Base-by-base conservation (phyloP, 2,113 vertebrate species). In the Pao palembangensis region DNA sequence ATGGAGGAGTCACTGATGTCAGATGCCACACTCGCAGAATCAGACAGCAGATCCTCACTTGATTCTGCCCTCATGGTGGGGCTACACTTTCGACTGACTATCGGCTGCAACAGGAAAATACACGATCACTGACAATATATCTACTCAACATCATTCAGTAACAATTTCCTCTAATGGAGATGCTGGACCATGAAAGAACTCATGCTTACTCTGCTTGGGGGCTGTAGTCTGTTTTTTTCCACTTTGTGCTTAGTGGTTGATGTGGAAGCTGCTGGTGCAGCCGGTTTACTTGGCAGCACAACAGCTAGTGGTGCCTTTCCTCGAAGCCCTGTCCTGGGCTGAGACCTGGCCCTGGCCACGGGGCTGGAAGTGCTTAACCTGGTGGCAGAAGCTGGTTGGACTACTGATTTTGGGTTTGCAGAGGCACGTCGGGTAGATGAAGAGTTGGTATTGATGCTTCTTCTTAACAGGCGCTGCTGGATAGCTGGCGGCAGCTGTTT, bases 1-100 rank as follows among this genome's bases (percentile, higher is more conserved):
- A 90, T 64, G 0, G 86, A 91, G 21, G 82, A 84, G 67, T 93
- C 89, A 8, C 85, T 90, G 13, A 81, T 52, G 61, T 91, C 92
- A 4, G 79, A 91, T 20, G 88, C 61, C 16, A 79, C 8, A 6
- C 89, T 87, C 3, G 91, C 78, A 2, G 81, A 91, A 74, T 93
- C 92, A 6, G 82, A 91, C 19, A 76, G 80, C 3, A 85, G 57
- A 55, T 92, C 90, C 71, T 93, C 87, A 15, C 44, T 82, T 0
- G 91, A 90, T 1, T 60, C 88, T 2, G 81, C 67, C 14, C 83
- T 87, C 7, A 12, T 87, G 4, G 64, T 42, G 41, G 82, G 85
- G 34, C 82, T 89, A 3, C n/a, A 48, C 12, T 64, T 81, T 25
- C 60, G 77, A 42, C 73, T 76, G 41, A 64, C 54, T 6, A 51